Base-by-base conservation (phyloP, 2,113 vertebrate species). In the Osmerus mordax region DNA sequence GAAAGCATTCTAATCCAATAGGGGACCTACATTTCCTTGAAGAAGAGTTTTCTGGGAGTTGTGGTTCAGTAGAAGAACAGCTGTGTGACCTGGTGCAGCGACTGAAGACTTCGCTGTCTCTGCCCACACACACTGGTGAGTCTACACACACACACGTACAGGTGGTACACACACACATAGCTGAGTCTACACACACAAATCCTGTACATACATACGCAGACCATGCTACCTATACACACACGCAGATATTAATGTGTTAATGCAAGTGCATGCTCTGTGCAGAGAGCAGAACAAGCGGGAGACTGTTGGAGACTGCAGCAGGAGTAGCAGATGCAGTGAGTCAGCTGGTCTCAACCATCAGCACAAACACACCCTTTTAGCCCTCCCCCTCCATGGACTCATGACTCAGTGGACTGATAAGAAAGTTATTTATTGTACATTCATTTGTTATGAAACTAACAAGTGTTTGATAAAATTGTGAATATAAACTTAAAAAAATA, bases 301-400 rank as follows among this genome's bases (percentile, higher is more conserved):
- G 71, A 15, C 85, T 96, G 23, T 81, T 95, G 19, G 64, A 69
- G 56, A 78, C 89, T 73, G 94, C 94, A 28, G 87, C 90, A 19
- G 69, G 3, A 19, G 84, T 97, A 28, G 89, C 81, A 77, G 86
- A 78, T 23, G 87, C 84, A 0, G 89, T 97, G 67, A 90, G 85
- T 70, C 75, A 86, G 12, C 85, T 98, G 32, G 87, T 96, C 70
- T 86, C 79, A 2, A 76, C 90, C 51, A 36, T 94, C 74, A 78
- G 72, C 66, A 55, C 59, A 76, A 53, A 75, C 55, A 65, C n/a
- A 63, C 23, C 66, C 59, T 15, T 47, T 9, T 47, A 47, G 41
- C 41, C 41, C 9, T 41, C 36, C 36, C 41, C 25, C 32, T 36
- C 32, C 32, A 36, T 36, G 32, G 32, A 36, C 32, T 36, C 32